Evolutionary conservation across 2,113 vertebrate species (phyloP).

Genomic region (Cyprinodon variegatus): DNA sequence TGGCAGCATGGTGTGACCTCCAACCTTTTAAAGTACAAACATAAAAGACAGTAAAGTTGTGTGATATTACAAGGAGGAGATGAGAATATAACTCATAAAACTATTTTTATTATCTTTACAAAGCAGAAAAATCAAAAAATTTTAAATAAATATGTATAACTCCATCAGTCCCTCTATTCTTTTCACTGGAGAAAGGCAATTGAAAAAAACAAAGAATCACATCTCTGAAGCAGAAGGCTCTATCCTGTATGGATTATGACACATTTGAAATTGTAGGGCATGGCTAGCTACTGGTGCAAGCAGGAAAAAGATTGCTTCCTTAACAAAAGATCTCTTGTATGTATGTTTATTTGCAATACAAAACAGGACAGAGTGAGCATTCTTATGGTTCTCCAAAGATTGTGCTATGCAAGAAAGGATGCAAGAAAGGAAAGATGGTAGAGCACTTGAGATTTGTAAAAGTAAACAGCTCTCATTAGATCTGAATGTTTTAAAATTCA

Average conservation of each 20-base stretch:
- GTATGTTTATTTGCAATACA: not conserved
- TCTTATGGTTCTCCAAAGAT: not conserved
- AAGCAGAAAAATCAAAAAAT: no score
- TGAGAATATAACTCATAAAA: not conserved
- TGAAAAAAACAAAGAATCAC: not conserved
- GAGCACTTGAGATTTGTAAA: not conserved
- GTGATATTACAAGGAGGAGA: not conserved
- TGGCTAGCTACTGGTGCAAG: not conserved
- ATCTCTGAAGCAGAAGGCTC: not conserved
- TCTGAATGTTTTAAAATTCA: no score
- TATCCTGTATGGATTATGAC: not conserved
- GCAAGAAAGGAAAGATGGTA: not conserved
- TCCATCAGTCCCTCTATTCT: not conserved
- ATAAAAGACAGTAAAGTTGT: slow-evolving; percentile 27
- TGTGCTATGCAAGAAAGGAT: not conserved
- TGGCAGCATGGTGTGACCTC: slow-evolving; percentile 97
- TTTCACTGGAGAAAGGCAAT: not conserved
- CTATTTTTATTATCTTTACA: not conserved
- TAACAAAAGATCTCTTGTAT: not conserved
- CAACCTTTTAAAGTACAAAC: slow-evolving; percentile 82
- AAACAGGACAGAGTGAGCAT: not conserved
- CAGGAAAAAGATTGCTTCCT: not conserved
- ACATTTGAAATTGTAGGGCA: not conserved
- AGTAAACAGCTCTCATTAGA: not conserved
- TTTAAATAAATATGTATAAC: not conserved